A percentile compares a stretch with the other conserved stretches of the same genome.
These are phyloP conservation scores for Neomorphus geoffroyi DNA, from an alignment of 2,797 vertebrate genomes.

Conservation along the genomic window DNA sequence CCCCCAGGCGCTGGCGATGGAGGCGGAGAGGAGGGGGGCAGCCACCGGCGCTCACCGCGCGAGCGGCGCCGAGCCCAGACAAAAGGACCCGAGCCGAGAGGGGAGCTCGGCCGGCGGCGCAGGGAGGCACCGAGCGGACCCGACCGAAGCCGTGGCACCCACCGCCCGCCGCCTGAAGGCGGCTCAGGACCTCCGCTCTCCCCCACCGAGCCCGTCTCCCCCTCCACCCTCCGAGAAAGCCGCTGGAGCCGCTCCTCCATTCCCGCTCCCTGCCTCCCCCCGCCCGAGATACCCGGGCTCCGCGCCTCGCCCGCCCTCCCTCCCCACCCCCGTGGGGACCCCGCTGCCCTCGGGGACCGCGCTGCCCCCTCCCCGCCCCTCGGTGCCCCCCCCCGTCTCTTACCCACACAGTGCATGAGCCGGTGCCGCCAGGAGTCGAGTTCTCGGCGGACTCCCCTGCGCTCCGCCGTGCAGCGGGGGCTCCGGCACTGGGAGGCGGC, in stretches of 20 bases:
- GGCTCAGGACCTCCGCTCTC: background rate
- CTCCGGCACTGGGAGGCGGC: constrained; percentile 93
- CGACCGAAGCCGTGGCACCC: background rate
- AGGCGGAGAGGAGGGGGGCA: constrained; percentile 46
- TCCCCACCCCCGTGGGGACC: background rate
- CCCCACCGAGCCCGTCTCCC: background rate
- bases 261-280: background rate
- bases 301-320: constrained; percentile 8
- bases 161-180: background rate
- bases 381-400: constrained; percentile 62
- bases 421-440: constrained; percentile 97
- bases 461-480: constrained; percentile 94
- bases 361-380: background rate
- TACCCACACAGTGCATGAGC: constrained; percentile 96
- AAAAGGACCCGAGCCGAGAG: constrained; percentile 31
- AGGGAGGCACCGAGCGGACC: background rate
- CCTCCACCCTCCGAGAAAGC: too few relatives aligned
- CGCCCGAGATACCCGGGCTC: background rate
- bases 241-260: background rate
- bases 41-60: constrained; percentile 8
- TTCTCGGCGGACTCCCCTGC: constrained; percentile 95
- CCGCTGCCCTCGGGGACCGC: background rate
- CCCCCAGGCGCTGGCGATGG: constrained; percentile 47
- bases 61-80: background rate
- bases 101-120: background rate